Evolutionary conservation across 2,113 vertebrate species (phyloP), one percentile per base, ranked within the genome.

Genomic region (Xiphorhynchus elegans): DNA sequence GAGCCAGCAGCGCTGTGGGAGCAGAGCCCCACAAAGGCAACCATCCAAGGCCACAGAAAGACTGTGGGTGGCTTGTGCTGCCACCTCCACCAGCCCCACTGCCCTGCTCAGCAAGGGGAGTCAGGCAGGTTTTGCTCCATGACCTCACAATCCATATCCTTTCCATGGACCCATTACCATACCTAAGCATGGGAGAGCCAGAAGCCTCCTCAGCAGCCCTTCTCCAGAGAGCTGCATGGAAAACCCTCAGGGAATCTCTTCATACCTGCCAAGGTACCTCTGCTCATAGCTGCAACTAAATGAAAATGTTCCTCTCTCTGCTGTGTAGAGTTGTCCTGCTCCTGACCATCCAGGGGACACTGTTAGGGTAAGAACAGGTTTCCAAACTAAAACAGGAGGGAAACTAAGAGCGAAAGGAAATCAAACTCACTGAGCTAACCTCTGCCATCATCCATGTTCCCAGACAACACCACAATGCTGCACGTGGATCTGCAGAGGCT

Each of bases 31-130:
- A n/a, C 5, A 1, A 13, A 55, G 49, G 37, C 47, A 69, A 24
- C 33, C 8, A 1, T 23, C 63, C 53, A 59, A 73, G 35, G 75
- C 23, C 19, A 53, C 1, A 8, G 23, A 76, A 53, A 66, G 37
- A 35, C 25, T 2, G 0, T 4, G 47, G 33, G 37, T 17, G 26
- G 56, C 24, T 74, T 1, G 0, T 42, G 40, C 72, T 80, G 39
- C 58, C 35, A 25, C 29, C 20, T 37, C 15, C n/a, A 9, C 9
- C 62, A 85, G 47, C 52, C 74, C 52, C 67, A 31, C 50, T 6
- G n/a, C 72, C 52, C 25, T 6, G 68, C 49, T 35, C 9, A 3
- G n/a, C 0, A 6, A 58, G 50, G 29, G 16, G 10, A n/a, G n/a
- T 7, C 28, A 0, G 60, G 46, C 3, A n/a, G n/a, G n/a, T 40